A percentile compares a stretch with the other conserved stretches of the same genome.
Evolutionary conservation across 1,140 invertebrate genomes (phyloP).

Genomic region (Ruditapes philippinarum): DNA sequence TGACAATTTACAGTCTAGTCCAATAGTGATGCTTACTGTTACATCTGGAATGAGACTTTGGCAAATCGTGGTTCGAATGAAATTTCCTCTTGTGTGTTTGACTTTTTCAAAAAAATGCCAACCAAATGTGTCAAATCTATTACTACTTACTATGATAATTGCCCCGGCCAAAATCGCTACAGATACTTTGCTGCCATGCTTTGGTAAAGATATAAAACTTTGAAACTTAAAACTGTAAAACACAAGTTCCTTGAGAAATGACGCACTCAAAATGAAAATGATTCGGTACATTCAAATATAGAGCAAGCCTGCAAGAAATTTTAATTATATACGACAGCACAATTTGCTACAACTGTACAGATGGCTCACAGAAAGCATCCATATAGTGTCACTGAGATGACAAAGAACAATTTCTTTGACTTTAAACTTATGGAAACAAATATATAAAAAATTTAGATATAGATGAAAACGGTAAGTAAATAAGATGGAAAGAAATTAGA

Average conservation of each 20-base stretch:
- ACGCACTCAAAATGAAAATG: conserved; percentile 11
- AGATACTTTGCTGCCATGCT: not conserved
- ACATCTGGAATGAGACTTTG: conserved; percentile 25
- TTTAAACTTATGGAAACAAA: not conserved
- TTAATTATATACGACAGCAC: not conserved
- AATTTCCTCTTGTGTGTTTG: conserved; percentile 22
- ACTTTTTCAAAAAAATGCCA: too few relatives aligned
- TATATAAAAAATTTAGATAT: not conserved
- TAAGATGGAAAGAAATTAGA: not conserved
- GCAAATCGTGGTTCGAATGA: conserved; percentile 27
- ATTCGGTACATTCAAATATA: not conserved
- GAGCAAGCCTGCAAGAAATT: not conserved
- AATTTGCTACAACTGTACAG: not conserved
- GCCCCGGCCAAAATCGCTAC: conserved; percentile 33
- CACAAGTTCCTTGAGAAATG: too few relatives aligned
- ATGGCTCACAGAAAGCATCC: not conserved
- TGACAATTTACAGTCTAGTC: too few relatives aligned
- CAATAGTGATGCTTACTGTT: conserved; percentile 19
- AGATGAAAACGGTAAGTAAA: not conserved
- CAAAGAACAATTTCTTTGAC: not conserved
- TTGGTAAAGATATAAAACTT: not conserved
- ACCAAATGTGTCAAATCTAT: not conserved
- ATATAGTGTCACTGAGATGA: not conserved
- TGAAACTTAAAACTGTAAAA: not conserved
- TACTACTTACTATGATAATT: conserved; percentile 21